Conservation (phyloP, 2,888 invertebrate species). For the Apamea monoglypha region DNA sequence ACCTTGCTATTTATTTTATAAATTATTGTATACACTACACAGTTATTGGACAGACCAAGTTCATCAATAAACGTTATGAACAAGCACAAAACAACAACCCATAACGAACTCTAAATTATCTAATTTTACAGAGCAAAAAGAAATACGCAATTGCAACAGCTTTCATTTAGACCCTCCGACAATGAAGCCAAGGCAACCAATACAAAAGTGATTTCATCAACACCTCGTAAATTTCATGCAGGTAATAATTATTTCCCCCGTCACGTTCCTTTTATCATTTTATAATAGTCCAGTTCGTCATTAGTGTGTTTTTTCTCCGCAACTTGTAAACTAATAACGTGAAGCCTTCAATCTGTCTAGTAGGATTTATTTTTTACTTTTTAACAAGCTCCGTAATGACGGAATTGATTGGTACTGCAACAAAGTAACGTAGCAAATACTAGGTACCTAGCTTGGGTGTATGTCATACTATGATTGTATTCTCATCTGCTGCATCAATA, state of each 20-base stretch:
- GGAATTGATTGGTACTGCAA: slow-evolving; percentile 41
- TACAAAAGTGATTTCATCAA: slow-evolving; percentile 19
- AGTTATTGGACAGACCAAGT: neutral
- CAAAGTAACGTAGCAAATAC: slow-evolving; percentile 13
- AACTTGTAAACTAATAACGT: slow-evolving; percentile 43
- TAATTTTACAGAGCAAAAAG: neutral
- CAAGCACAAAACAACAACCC: neutral
- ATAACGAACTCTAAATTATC: neutral
- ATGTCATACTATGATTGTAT: slow-evolving; percentile 5
- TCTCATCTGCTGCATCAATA: slow-evolving; percentile 10
- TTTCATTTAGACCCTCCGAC: neutral
- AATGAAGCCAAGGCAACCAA: neutral
- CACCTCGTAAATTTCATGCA: slow-evolving; percentile 11
- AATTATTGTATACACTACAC: no score
- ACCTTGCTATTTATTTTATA: no score
- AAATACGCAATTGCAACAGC: neutral
- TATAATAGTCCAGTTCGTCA: slow-evolving; percentile 43
- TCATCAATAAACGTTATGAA: neutral
- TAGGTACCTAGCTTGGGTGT: neutral
- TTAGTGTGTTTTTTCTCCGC: slow-evolving; percentile 60
- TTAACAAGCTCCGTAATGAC: slow-evolving; percentile 34
- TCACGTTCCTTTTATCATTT: slow-evolving; percentile 40
- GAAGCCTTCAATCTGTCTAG: slow-evolving; percentile 48
- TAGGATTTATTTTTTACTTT: slow-evolving; percentile 42
- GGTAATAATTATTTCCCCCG: slow-evolving; percentile 27